Conservation (phyloP, 2,797 vertebrate species). For the Diglossa cyanea region DNA sequence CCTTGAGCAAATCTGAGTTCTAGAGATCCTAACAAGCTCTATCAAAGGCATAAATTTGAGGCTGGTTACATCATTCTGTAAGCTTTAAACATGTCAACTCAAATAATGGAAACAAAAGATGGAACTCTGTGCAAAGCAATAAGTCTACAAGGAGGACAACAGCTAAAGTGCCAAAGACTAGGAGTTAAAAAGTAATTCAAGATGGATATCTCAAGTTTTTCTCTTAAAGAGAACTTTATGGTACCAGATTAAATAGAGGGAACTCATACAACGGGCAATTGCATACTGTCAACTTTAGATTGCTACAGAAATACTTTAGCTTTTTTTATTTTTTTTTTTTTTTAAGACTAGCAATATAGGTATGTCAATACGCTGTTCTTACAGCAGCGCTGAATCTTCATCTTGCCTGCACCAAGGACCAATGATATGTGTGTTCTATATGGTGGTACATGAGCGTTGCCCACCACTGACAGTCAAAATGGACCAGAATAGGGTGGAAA, state of each 20-base stretch:
- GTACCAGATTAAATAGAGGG: not conserved
- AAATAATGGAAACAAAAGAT: not conserved
- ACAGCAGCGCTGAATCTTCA: not conserved
- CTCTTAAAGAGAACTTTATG: not conserved
- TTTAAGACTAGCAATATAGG: not conserved
- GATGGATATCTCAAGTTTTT: not conserved
- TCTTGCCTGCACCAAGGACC: not conserved
- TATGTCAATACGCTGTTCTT: not conserved
- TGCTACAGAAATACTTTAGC: not conserved
- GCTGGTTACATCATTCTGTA: not conserved
- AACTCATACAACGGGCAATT: not conserved
- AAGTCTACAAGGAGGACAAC: not conserved
- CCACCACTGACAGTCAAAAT: not conserved
- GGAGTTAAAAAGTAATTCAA: not conserved
- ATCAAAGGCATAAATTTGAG: not conserved
- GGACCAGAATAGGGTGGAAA: not conserved
- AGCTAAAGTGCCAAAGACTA: not conserved
- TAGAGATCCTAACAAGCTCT: not conserved
- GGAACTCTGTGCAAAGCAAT: not conserved
- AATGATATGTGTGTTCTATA: fast-evolving
- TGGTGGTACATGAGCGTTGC: not conserved
- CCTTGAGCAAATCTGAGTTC: not conserved
- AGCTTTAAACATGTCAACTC: not conserved
- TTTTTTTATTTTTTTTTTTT: not conserved
- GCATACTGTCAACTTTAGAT: not conserved